A percentile compares a stretch with the other conserved stretches of the same genome.
Conservation (phyloP, 2,113 vertebrate species). For the Alligator sinensis region DNA sequence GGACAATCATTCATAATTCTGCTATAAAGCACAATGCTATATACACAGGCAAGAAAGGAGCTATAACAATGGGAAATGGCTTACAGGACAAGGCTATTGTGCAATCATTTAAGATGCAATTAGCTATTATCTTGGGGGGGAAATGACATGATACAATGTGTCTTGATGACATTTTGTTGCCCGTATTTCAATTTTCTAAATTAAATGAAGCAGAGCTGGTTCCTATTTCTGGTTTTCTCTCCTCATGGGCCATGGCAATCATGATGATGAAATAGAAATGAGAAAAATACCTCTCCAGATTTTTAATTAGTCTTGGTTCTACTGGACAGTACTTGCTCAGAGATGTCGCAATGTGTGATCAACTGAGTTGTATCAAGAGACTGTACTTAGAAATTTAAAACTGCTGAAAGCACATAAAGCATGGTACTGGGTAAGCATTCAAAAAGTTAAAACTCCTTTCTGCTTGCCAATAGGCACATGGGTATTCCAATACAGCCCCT, state of each 20-base stretch:
- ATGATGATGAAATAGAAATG: background rate
- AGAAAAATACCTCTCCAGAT: background rate
- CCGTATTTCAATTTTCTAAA: background rate
- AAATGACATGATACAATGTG: background rate
- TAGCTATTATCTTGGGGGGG: too few species aligned
- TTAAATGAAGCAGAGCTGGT: background rate
- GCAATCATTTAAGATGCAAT: too few species aligned
- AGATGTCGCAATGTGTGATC: background rate
- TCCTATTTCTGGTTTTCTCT: background rate
- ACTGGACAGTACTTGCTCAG: background rate
- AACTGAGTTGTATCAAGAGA: background rate
- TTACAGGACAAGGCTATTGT: too few species aligned
- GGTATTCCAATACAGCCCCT: background rate
- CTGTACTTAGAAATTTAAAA: background rate
- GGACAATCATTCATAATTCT: too few species aligned
- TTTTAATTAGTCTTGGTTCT: background rate
- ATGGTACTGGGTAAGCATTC: background rate
- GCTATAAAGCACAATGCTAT: too few species aligned
- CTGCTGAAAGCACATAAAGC: background rate
- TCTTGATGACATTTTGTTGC: background rate
- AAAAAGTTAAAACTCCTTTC: background rate
- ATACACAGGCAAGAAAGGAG: too few species aligned
- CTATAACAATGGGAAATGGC: too few species aligned
- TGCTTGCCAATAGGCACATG: background rate
- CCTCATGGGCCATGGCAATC: background rate